These are phyloP conservation scores for Eidolon helvum DNA, from an alignment of 2,113 vertebrate species.

Conservation along the genomic window DNA sequence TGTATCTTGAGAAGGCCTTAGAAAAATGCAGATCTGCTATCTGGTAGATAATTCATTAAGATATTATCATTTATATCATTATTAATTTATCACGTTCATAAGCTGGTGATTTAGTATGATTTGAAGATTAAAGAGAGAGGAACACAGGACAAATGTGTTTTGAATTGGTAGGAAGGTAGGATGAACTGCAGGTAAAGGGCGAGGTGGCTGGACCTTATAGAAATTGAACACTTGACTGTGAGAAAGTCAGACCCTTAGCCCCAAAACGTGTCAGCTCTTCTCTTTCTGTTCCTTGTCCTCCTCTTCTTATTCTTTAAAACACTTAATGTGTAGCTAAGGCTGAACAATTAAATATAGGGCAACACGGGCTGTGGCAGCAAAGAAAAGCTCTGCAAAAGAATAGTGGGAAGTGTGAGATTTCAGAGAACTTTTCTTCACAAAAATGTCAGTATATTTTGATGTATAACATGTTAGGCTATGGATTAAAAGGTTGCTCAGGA, in stretches of 20 bases:
- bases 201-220: not conserved
- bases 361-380: not conserved
- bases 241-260: not conserved
- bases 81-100: not conserved
- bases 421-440: not conserved
- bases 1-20: not conserved
- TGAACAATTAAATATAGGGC: not conserved
- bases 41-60: not conserved
- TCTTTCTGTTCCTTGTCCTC: not conserved
- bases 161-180: not conserved
- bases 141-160: not conserved
- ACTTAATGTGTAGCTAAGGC: not conserved
- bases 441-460: slow-evolving; percentile 9
- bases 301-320: not conserved
- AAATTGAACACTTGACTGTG: not conserved
- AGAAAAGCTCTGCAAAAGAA: not conserved
- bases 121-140: not conserved
- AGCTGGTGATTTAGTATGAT: not conserved
- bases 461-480: not conserved
- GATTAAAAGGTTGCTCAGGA: slow-evolving; percentile 15
- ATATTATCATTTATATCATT: not conserved
- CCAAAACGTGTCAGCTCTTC: not conserved
- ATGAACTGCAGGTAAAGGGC: not conserved
- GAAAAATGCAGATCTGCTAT: not conserved
- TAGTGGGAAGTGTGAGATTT: slow-evolving; percentile 34